phyloP scores from a whole-genome alignment of 2,888 invertebrate species.

The Phalangium opilio region DNA sequence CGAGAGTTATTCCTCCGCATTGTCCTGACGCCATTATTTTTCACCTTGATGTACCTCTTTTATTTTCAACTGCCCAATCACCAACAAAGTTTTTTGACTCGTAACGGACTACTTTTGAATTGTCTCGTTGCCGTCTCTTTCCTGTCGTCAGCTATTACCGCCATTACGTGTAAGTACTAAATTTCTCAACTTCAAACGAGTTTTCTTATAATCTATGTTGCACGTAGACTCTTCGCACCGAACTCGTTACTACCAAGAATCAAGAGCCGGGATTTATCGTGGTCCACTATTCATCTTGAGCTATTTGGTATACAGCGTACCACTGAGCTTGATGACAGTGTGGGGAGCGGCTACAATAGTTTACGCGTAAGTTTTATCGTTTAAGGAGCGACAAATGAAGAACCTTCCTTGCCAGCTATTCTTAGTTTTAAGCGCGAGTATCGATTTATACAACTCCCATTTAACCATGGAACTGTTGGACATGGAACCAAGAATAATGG shows the following conservation, averaged over 20 bases:
- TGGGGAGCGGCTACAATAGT: constrained; percentile 43
- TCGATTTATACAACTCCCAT: too few species aligned
- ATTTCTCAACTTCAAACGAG: neutral
- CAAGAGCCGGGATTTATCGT: constrained; percentile 68
- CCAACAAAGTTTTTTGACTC: constrained; percentile 52
- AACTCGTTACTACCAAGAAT: constrained; percentile 80
- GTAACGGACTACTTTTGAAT: constrained; percentile 54
- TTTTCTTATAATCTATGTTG: constrained; percentile 1
- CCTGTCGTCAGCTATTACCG: constrained; percentile 50
- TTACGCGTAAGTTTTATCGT: constrained; percentile 24
- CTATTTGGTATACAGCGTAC: constrained; percentile 63
- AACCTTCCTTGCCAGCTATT: neutral
- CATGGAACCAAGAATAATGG: too few species aligned
- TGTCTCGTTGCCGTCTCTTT: constrained; percentile 50
- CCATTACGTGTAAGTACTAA: constrained; percentile 47
- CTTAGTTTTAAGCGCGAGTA: too few species aligned
- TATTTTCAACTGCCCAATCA: constrained; percentile 41
- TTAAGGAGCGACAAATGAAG: neutral
- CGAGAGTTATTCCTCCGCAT: constrained; percentile 59
- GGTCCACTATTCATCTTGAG: constrained; percentile 67
- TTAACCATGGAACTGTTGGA: too few species aligned
- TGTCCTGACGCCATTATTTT: constrained; percentile 46
- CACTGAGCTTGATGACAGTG: constrained; percentile 61
- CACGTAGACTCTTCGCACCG: constrained; percentile 46
- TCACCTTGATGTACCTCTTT: constrained; percentile 61